phyloP scores from a whole-genome alignment of 2,888 invertebrate genomes.

The Pardosa pseudoannulata region DNA sequence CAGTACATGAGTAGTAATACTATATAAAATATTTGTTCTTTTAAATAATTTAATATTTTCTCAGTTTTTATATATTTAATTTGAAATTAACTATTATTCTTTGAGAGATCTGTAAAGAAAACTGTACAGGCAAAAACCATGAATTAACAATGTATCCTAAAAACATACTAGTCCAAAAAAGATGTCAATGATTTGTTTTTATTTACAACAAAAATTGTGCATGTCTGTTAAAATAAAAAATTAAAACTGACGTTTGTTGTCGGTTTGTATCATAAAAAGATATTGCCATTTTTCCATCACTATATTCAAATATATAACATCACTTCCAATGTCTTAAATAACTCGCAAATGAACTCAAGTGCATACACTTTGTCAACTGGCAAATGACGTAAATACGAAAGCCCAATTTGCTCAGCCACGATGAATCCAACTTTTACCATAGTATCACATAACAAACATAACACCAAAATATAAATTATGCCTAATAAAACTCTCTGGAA shows the following conservation, averaged over 20 bases:
- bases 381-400: slow-evolving; percentile 69
- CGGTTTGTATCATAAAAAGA: slow-evolving; percentile 57
- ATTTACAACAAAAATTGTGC: slow-evolving; percentile 73
- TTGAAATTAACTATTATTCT: background rate
- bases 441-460: slow-evolving; percentile 72
- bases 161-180: slow-evolving; percentile 7
- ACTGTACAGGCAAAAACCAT: background rate
- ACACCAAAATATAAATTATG: slow-evolving; percentile 73
- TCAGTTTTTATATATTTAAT: background rate
- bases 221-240: slow-evolving; percentile 66
- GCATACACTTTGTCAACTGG: slow-evolving; percentile 33
- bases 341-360: slow-evolving; percentile 56
- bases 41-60: too few relatives aligned
- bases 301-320: slow-evolving; percentile 66
- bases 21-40: too few relatives aligned
- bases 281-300: slow-evolving; percentile 71
- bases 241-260: slow-evolving; percentile 47
- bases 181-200: slow-evolving; percentile 66
- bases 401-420: slow-evolving; percentile 52
- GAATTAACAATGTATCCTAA: background rate
- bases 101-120: background rate
- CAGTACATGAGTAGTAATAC: too few relatives aligned
- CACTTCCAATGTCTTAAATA: slow-evolving; percentile 63
- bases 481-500: slow-evolving; percentile 71
- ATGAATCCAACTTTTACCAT: slow-evolving; percentile 38